Conservation (phyloP, 2,888 invertebrate genomes). For the Eledona agricola region DNA sequence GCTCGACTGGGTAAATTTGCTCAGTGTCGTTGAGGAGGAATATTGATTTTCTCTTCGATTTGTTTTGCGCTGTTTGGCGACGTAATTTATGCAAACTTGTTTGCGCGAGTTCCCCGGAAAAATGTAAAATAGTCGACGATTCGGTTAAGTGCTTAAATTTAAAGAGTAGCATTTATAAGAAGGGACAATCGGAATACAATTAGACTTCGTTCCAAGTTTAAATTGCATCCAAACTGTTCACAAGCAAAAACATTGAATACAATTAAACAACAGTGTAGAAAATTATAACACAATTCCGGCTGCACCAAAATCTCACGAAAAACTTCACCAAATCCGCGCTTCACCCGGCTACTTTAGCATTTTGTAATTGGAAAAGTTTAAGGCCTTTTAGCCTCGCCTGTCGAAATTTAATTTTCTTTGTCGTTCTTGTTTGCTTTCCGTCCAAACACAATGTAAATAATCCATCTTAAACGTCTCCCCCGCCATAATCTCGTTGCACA, state of each 20-base stretch:
- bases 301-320: conserved; percentile 28
- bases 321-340: conserved; percentile 35
- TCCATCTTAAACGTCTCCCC: conserved; percentile 18
- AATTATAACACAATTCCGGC: conserved; percentile 40
- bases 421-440: conserved; percentile 32
- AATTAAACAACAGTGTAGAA: conserved; percentile 38
- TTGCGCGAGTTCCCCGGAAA: conserved; percentile 6
- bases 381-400: conserved; percentile 32
- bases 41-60: no score
- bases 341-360: conserved; percentile 41
- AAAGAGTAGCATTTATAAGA: conserved; percentile 22
- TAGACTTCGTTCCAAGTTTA: conserved; percentile 40
- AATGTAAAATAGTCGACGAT: conserved; percentile 32
- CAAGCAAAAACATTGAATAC: conserved; percentile 32
- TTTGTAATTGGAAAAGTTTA: conserved; percentile 46
- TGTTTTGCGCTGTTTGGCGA: no score
- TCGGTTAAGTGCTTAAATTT: conserved; percentile 29
- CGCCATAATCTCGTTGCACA: conserved; percentile 9
- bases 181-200: conserved; percentile 35
- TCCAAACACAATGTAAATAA: conserved; percentile 28
- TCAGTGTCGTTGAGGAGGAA: no score
- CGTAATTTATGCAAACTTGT: conserved; percentile 32
- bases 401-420: conserved; percentile 38
- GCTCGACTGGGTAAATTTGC: conserved; percentile 2
- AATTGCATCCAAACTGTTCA: conserved; percentile 43